A percentile compares a stretch with the other conserved stretches of the same genome.
These are phyloP conservation scores for Nebria brevicollis DNA, from an alignment of 2,888 invertebrate species.

Conservation along the genomic window DNA sequence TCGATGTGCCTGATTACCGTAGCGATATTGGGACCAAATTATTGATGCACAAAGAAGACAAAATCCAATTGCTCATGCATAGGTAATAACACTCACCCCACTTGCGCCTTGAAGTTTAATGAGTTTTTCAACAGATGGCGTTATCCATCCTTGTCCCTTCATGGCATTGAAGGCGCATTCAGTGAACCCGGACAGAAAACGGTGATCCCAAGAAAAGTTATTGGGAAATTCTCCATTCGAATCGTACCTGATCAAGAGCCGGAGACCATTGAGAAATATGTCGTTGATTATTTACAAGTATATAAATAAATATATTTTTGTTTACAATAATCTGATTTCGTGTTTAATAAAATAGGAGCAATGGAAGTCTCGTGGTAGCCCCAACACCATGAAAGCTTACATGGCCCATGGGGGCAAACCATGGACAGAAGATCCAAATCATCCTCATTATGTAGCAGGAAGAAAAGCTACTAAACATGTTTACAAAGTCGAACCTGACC, in stretches of 20 bases:
- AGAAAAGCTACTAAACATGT: constrained; percentile 83
- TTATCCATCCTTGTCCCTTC: constrained; percentile 90
- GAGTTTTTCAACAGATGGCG: constrained; percentile 72
- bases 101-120: background rate
- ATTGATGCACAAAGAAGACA: constrained; percentile 81
- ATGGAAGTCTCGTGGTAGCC: constrained; percentile 83
- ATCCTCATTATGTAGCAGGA: constrained; percentile 93
- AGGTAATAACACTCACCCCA: constrained; percentile 61
- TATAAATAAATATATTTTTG: background rate
- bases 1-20: constrained; percentile 82
- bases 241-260: constrained; percentile 96
- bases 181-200: constrained; percentile 94
- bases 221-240: constrained; percentile 96
- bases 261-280: constrained; percentile 81
- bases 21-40: constrained; percentile 74
- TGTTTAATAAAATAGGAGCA: constrained; percentile 60
- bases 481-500: constrained; percentile 89
- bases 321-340: background rate
- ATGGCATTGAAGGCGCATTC: constrained; percentile 96
- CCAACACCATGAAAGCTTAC: constrained; percentile 81
- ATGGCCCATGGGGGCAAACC: constrained; percentile 81
- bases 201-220: constrained; percentile 92
- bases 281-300: constrained; percentile 76
- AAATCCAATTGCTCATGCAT: constrained; percentile 87
- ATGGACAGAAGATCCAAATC: constrained; percentile 93